A percentile compares a stretch with the other conserved stretches of the same genome.
Evolutionary conservation across 2,113 vertebrate genomes (phyloP).

Genomic region (Lepisosteus osseus): DNA sequence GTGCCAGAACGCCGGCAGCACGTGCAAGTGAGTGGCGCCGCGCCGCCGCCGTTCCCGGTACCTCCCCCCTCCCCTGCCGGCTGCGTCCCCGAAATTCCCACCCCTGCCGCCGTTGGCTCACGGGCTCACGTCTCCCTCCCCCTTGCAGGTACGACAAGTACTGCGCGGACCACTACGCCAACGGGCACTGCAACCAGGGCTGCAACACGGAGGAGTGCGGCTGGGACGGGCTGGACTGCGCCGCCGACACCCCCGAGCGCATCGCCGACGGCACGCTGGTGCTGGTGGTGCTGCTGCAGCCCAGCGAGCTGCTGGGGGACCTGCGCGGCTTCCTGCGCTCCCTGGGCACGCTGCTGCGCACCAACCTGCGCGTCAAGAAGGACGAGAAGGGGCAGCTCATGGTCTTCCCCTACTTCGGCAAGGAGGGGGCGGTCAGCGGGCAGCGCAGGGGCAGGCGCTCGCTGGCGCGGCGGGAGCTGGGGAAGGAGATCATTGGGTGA

Average conservation of each 20-base stretch:
- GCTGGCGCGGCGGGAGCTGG: conserved; percentile 58
- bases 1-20: conserved; percentile 61
- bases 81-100: neutral
- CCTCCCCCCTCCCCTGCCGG: neutral
- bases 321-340: conserved; percentile 79
- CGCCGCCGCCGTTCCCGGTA: neutral
- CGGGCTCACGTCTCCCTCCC: neutral
- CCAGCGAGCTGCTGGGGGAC: conserved; percentile 75
- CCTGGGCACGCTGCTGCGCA: conserved; percentile 80
- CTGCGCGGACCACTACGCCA: conserved; percentile 82
- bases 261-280: conserved; percentile 75
- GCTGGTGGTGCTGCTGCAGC: conserved; percentile 85
- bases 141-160: conserved; percentile 78
- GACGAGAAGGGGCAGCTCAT: conserved; percentile 72
- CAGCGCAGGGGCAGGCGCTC: conserved; percentile 46
- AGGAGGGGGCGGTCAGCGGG: conserved; percentile 29
- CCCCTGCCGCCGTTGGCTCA: neutral
- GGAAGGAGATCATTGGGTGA: conserved; percentile 82
- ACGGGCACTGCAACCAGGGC: conserved; percentile 81
- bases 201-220: conserved; percentile 87
- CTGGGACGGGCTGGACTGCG: conserved; percentile 92
- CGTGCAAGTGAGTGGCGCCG: conserved; percentile 77
- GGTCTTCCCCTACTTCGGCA: conserved; percentile 78
- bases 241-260: conserved; percentile 62
- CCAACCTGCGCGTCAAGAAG: conserved; percentile 77